A percentile compares a stretch with the other conserved stretches of the same genome.
Conservation (phyloP, 2,113 vertebrate species). For the Syngnathus typhle region DNA sequence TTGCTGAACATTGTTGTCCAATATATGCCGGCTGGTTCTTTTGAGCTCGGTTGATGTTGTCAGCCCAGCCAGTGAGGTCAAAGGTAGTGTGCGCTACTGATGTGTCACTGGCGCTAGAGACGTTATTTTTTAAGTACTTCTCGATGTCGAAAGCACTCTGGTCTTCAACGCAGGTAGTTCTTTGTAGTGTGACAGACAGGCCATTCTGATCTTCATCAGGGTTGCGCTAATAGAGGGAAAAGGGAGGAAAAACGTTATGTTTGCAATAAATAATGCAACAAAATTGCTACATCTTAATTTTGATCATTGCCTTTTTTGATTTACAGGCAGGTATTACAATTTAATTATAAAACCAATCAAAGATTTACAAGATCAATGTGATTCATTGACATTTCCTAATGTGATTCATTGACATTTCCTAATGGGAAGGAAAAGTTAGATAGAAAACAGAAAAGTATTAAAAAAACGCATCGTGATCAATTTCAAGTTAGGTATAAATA, state of each 20-base stretch:
- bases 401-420: too few relatives aligned
- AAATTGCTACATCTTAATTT: neutral
- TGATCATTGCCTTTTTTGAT: neutral
- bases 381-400: too few relatives aligned
- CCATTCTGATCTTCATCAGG: slow-evolving; percentile 23
- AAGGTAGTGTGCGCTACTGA: slow-evolving; percentile 60
- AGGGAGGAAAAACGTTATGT: neutral
- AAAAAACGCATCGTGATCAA: neutral
- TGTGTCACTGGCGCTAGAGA: slow-evolving; percentile 62
- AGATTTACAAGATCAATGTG: too few relatives aligned
- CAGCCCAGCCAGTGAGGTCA: slow-evolving; percentile 53
- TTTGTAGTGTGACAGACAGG: slow-evolving; percentile 60
- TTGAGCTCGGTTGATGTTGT: slow-evolving; percentile 36
- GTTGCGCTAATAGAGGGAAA: neutral
- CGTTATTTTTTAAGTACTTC: slow-evolving; percentile 81
- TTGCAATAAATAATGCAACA: neutral
- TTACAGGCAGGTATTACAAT: neutral
- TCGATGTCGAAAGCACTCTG: slow-evolving; percentile 78
- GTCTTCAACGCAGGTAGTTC: slow-evolving; percentile 52
- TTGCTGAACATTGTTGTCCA: slow-evolving; percentile 13
- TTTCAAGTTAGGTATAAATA: neutral
- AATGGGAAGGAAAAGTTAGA: too few relatives aligned
- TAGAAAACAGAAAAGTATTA: neutral
- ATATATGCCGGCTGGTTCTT: slow-evolving; percentile 18
- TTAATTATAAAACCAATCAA: neutral